These are phyloP conservation scores for Cataglyphis albicans DNA, from an alignment of 2,888 invertebrate genomes.

Conservation along the genomic window DNA sequence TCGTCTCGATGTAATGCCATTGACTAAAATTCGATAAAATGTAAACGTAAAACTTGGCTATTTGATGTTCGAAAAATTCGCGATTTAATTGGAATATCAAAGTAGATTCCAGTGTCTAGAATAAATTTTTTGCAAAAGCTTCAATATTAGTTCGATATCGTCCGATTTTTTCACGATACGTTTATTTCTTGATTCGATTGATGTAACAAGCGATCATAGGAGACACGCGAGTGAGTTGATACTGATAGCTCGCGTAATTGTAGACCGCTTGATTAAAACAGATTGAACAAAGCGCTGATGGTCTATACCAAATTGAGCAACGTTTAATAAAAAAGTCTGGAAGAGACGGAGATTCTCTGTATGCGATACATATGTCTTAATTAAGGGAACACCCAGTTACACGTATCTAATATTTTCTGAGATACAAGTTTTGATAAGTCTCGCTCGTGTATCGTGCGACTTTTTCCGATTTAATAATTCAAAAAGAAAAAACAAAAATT, in stretches of 20 bases:
- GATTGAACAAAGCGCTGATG: slow-evolving; percentile 42
- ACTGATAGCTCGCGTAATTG: slow-evolving; percentile 31
- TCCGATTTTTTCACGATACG: background rate
- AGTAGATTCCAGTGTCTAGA: background rate
- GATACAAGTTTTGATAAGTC: background rate
- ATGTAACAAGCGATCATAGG: background rate
- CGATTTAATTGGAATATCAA: background rate
- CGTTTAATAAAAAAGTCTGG: slow-evolving; percentile 30
- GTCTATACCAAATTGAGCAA: slow-evolving; percentile 38
- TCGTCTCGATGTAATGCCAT: background rate
- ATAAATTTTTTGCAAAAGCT: background rate
- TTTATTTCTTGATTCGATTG: background rate
- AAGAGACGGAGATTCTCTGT: slow-evolving; percentile 30
- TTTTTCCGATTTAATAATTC: background rate
- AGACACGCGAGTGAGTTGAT: slow-evolving; percentile 24
- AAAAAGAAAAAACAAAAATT: background rate
- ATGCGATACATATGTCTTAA: background rate
- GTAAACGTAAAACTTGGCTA: background rate
- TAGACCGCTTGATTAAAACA: slow-evolving; percentile 37
- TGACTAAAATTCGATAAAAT: background rate
- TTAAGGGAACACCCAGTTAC: background rate
- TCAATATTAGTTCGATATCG: background rate
- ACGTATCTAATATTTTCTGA: background rate
- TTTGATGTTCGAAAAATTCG: background rate
- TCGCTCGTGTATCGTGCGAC: background rate